Base-by-base conservation (phyloP, 2,888 invertebrate genomes). In the Spisula solida region DNA sequence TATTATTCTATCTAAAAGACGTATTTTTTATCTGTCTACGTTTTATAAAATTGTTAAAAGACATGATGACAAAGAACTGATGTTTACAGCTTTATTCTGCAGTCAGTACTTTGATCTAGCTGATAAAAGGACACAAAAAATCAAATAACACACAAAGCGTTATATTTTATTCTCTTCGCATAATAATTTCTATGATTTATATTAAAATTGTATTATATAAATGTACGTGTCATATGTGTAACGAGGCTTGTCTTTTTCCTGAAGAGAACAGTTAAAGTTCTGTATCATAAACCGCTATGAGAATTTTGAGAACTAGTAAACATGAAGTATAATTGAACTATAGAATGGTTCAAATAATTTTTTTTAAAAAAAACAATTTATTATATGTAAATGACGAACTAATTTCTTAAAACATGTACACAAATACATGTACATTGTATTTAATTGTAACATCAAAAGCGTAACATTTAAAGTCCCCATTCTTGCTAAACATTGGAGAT, bases 171-270 rank as follows among this genome's bases (percentile, higher is more conserved):
- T 66, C 60, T 25, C 60, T 66, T 66, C 25, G 60, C 60, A 66
- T 66, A 66, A 66, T 66, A 66, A 66, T 66, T 66, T 25, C 25
- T 66, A 25, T 66, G 60, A 25, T 25, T 25, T 66, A 66, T 66
- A 25, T 25, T n/a, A 25, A 4, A 25, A 8, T 66, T 25, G 60
- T 25, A 66, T 66, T 66, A 25, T 66, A 25, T 8, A 25, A 25
- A 66, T 66, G n/a, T 66, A 25, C 10, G 1, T 66, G 60, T 25
- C 60, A 25, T 66, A 25, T 66, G 25, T 66, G 25, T 66, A 66
- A n/a, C 60, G 60, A n/a, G 60, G 25, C 25, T n/a, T 25, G 8
- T 2, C 10, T 66, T 66, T 25, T 66, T 10, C 20, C 8, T 0
- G 25, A 66, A 25, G 1, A 66, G 12, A 25, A 66, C 25, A 25